phyloP scores from a whole-genome alignment of 2,113 vertebrate genomes.

The Glareola pratincola region DNA sequence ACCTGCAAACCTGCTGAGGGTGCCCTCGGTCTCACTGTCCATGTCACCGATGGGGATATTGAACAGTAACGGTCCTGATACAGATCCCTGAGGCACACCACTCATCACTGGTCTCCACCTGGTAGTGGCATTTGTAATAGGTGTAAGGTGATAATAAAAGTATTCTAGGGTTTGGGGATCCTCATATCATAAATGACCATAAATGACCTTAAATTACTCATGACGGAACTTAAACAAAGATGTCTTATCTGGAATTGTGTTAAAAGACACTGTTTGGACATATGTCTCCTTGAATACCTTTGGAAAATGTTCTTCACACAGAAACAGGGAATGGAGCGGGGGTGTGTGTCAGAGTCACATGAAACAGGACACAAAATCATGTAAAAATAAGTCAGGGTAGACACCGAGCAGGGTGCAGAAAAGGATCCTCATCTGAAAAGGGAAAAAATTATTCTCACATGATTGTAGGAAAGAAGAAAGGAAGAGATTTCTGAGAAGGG shows the following conservation, averaged over 20 bases:
- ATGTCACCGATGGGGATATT: neutral
- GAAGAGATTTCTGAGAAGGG: neutral
- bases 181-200: neutral
- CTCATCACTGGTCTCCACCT: too few relatives aligned
- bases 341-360: neutral
- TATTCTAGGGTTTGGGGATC: neutral
- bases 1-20: neutral
- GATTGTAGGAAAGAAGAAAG: neutral
- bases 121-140: neutral
- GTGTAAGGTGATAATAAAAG: neutral
- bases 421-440: neutral
- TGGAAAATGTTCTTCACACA: neutral
- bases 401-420: neutral
- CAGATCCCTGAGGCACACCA: fast-evolving
- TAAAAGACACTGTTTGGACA: neutral
- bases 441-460: neutral
- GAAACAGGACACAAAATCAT: neutral
- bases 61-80: neutral
- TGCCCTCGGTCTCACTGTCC: fast-evolving
- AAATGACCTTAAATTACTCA: neutral
- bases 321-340: neutral
- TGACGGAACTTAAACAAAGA: neutral
- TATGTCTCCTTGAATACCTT: neutral
- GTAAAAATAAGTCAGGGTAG: neutral
- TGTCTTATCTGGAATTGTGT: neutral